These are phyloP conservation scores for Entomobrya multifasciata DNA, from an alignment of 2,888 invertebrate species.

Conservation along the genomic window DNA sequence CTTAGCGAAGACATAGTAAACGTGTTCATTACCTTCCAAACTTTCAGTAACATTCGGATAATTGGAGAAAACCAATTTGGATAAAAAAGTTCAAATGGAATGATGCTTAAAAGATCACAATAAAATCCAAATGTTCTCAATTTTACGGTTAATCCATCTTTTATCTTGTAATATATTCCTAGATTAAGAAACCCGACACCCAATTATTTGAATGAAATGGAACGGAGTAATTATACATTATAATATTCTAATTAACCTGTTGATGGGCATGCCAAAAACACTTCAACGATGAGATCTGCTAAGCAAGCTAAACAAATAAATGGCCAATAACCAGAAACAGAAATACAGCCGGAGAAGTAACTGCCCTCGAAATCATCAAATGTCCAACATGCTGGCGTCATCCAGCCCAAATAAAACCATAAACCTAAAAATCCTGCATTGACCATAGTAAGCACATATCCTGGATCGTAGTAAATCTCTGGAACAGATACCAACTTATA, in stretches of 20 bases:
- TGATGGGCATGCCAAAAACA: constrained; percentile 70
- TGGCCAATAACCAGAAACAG: constrained; percentile 8
- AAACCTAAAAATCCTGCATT: constrained; percentile 22
- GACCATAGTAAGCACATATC: neutral
- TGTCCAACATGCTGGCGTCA: constrained; percentile 43
- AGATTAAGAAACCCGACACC: neutral
- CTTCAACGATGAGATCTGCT: constrained; percentile 72
- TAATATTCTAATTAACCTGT: constrained; percentile 61
- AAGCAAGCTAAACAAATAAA: constrained; percentile 47
- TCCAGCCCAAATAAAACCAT: constrained; percentile 38
- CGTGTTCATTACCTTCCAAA: constrained; percentile 68
- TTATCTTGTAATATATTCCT: constrained; percentile 73
- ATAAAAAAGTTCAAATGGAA: constrained; percentile 60
- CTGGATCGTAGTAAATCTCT: constrained; percentile 41
- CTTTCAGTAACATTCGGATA: constrained; percentile 42
- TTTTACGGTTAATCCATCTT: constrained; percentile 66
- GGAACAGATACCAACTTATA: constrained; percentile 60
- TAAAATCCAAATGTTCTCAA: constrained; percentile 61
- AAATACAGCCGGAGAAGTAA: neutral
- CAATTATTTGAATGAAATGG: neutral
- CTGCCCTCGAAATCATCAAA: constrained; percentile 58
- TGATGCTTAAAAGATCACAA: constrained; percentile 66
- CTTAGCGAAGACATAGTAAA: too few relatives aligned
- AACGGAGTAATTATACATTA: neutral
- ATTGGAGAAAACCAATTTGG: constrained; percentile 14